phyloP scores from a whole-genome alignment of 2,888 invertebrate genomes.

The Chloromyia formosa region DNA sequence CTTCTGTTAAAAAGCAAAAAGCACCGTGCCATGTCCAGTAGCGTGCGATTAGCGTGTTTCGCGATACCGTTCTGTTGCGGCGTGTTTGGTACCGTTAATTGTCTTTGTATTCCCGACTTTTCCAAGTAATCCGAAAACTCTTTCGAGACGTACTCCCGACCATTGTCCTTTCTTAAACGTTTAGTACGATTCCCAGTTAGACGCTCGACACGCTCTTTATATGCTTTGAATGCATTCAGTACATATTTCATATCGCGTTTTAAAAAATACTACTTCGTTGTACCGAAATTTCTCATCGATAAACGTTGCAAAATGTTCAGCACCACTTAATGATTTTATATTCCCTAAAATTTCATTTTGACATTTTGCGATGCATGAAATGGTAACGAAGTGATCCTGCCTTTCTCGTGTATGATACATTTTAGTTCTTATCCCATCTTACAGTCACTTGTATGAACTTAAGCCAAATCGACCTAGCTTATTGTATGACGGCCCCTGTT shows the following conservation, averaged over 20 bases:
- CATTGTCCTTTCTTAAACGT: constrained; percentile 26
- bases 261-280: constrained; percentile 44
- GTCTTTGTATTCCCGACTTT: neutral
- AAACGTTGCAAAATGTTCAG: constrained; percentile 47
- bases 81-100: neutral
- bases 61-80: constrained; percentile 34
- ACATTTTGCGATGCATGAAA: constrained; percentile 29
- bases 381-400: neutral
- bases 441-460: too few relatives aligned
- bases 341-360: neutral
- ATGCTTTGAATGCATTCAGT: constrained; percentile 38
- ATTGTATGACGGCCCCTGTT: too few relatives aligned
- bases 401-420: constrained; percentile 5
- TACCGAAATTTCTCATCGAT: constrained; percentile 47
- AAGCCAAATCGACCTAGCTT: too few relatives aligned
- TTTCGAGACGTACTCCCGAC: constrained; percentile 14
- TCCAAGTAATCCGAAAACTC: neutral
- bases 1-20: constrained; percentile 49
- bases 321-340: neutral
- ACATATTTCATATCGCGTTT: constrained; percentile 32
- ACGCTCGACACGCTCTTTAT: constrained; percentile 35
- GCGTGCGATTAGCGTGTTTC: neutral
- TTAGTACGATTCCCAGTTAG: constrained; percentile 41
- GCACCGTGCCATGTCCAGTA: constrained; percentile 51
- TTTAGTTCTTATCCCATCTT: constrained; percentile 1